Evolutionary conservation across 2,113 vertebrate species (phyloP).

Genomic region (Junco hyemalis): DNA sequence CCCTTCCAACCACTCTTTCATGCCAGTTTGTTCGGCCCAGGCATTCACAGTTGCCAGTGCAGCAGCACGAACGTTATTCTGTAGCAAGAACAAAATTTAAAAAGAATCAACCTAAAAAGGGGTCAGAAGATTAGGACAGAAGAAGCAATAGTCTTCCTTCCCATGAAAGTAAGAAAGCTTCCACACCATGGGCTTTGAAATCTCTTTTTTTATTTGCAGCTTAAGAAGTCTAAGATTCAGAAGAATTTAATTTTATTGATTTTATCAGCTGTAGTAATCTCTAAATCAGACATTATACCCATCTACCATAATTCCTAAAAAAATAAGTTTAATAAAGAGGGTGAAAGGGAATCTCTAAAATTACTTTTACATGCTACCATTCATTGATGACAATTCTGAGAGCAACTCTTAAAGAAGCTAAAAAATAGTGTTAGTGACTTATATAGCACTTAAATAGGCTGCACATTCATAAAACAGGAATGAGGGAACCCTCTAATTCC

Average conservation of each 20-base stretch:
- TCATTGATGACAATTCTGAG: not conserved
- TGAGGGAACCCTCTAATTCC: not conserved
- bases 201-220: not conserved
- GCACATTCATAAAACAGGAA: not conserved
- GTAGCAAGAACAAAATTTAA: constrained; percentile 22
- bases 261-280: not conserved
- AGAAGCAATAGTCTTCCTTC: not conserved
- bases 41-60: constrained; percentile 89
- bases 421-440: not conserved
- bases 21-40: constrained; percentile 96
- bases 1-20: constrained; percentile 98
- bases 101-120: not conserved
- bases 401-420: not conserved
- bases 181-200: not conserved
- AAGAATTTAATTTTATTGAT: not conserved
- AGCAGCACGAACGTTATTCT: constrained; percentile 88
- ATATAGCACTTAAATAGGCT: not conserved
- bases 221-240: not conserved
- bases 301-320: not conserved
- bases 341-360: not conserved
- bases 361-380: not conserved
- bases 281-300: not conserved
- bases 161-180: not conserved
- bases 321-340: not conserved
- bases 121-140: not conserved